Conservation (phyloP, 2,888 invertebrate species). For the Clunio marinus region DNA sequence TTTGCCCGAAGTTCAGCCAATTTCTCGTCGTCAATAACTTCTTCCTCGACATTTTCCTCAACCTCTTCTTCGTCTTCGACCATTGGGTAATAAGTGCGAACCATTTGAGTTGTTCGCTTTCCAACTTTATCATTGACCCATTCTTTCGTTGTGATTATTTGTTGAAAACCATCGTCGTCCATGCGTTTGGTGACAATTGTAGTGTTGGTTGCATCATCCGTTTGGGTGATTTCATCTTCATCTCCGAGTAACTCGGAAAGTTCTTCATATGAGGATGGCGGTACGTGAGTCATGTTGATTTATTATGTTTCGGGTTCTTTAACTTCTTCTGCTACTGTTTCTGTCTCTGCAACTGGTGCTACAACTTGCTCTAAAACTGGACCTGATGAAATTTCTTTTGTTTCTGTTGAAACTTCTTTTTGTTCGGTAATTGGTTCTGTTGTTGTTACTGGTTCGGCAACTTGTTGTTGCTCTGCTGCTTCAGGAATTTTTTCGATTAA, state of each 20-base stretch:
- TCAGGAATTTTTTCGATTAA: too few species aligned
- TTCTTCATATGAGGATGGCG: constrained; percentile 30
- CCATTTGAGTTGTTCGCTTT: constrained; percentile 28
- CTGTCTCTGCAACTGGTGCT: not conserved
- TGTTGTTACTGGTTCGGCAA: not conserved
- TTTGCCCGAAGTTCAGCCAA: constrained; percentile 17
- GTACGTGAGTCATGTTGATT: constrained; percentile 16
- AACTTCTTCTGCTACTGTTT: not conserved
- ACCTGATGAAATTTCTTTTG: too few species aligned
- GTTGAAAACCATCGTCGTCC: constrained; percentile 33
- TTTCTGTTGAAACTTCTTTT: not conserved
- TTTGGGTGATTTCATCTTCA: constrained; percentile 24
- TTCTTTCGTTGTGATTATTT: constrained; percentile 37
- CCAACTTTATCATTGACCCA: constrained; percentile 36
- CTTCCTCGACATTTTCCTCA: constrained; percentile 37
- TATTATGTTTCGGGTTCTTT: constrained; percentile 14
- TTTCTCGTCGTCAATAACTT: constrained; percentile 21
- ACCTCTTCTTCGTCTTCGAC: constrained; percentile 37
- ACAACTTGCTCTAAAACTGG: not conserved
- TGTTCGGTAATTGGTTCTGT: not conserved
- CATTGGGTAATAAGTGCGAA: constrained; percentile 24
- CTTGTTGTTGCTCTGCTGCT: not conserved
- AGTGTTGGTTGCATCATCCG: constrained; percentile 22
- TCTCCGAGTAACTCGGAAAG: constrained; percentile 33
- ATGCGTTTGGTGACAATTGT: constrained; percentile 30